Evolutionary conservation across 2,888 invertebrate genomes (phyloP), one percentile per base, ranked within the genome.

Genomic region (Stenodema calcarata): DNA sequence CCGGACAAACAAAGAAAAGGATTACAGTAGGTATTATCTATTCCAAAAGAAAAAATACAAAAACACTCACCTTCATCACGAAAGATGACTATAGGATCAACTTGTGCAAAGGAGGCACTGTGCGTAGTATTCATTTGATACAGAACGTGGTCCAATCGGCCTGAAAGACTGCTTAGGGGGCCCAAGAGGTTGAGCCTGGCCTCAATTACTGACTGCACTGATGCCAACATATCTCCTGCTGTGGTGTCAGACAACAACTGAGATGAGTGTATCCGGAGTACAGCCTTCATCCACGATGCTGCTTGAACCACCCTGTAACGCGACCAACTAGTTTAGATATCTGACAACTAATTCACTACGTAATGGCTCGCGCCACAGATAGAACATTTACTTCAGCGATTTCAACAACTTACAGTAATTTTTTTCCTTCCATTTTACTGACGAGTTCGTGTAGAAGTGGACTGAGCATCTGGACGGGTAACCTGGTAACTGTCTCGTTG

Each of bases 381-480:
- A n/a, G n/a, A n/a, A n/a, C n/a, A n/a, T n/a, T n/a, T n/a, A n/a
- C n/a, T n/a, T n/a, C n/a, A n/a, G n/a, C n/a, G n/a, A n/a, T n/a
- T 44, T 41, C 47, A 0, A 41, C 16, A 35, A 92, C 95, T 94
- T 90, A 96, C 95, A 93, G 92, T 89, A 92, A 92, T 0, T 95
- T 94, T 90, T 94, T 95, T 89, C 94, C 94, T 87, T 94, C 93
- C 88, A 96, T 93, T 91, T 95, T 92, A 3, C 91, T 91, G 0
- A 94, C 94, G 0, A 98, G 92, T 91, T 97, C 95, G 88, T 94
- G 93, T 4, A 98, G 90, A 16, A 98, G 91, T 0, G 94, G 93
- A 0, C 94, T 92, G 28, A 98, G 93, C 86, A 94, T 94, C 89
- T 95, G 94, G 0, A 96, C 93, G 0, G 97, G 97, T 87, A 98